Conservation (phyloP, 2,888 invertebrate genomes). For the Aricia artaxerxes region DNA sequence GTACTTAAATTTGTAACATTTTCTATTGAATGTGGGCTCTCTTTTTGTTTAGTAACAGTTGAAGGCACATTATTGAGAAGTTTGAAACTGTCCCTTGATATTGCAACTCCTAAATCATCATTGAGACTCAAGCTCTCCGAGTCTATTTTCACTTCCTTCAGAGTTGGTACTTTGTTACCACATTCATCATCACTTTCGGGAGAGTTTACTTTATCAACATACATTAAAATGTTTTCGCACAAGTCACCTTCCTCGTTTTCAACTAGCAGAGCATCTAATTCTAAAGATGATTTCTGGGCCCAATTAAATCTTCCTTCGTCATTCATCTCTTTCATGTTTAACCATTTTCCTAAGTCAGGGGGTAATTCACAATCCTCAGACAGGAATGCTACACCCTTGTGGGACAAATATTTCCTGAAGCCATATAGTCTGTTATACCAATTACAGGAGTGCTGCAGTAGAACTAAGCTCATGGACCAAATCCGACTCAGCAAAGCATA, state of each 20-base stretch:
- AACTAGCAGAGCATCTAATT: conserved; percentile 48
- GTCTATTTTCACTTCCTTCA: conserved; percentile 35
- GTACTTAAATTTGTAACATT: conserved; percentile 53
- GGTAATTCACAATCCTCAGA: conserved; percentile 70
- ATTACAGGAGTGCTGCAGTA: conserved; percentile 68
- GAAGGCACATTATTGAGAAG: conserved; percentile 41
- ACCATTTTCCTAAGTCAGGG: conserved; percentile 67
- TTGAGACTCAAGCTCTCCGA: conserved; percentile 36
- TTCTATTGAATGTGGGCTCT: conserved; percentile 50
- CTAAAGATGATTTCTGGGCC: conserved; percentile 53
- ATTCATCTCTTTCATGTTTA: conserved; percentile 71
- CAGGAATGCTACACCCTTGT: conserved; percentile 73
- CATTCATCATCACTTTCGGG: conserved; percentile 38
- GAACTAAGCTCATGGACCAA: conserved; percentile 73
- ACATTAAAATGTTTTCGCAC: conserved; percentile 61
- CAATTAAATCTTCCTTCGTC: conserved; percentile 64
- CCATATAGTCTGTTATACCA: conserved; percentile 75
- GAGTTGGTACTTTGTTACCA: conserved; percentile 34
- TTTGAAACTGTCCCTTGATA: conserved; percentile 55
- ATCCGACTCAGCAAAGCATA: conserved; percentile 78
- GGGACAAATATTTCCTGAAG: conserved; percentile 60
- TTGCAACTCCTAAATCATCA: conserved; percentile 52
- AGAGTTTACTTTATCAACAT: conserved; percentile 59
- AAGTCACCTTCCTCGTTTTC: conserved; percentile 53
- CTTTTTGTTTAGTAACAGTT: conserved; percentile 34